Base-by-base conservation (phyloP, 1,140 invertebrate genomes). In the Platyura marginata region DNA sequence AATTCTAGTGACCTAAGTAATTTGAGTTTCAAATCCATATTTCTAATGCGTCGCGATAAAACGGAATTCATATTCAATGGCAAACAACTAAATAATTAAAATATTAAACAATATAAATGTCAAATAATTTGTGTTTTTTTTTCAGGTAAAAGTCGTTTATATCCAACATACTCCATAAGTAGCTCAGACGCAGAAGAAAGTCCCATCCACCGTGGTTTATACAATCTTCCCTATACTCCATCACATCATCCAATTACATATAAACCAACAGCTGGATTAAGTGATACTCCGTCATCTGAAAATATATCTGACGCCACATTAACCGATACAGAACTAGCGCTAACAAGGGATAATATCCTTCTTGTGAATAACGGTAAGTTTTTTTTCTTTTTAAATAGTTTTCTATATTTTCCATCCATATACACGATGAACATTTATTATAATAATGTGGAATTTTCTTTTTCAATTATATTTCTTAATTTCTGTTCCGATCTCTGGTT, bases 101-200 rank as follows among this genome's bases (percentile, higher is more conserved):
- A n/a, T n/a, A n/a, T n/a, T n/a, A n/a, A n/a, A n/a, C n/a, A n/a
- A n/a, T n/a, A n/a, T n/a, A n/a, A n/a, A n/a, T n/a, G n/a, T n/a
- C n/a, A n/a, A n/a, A n/a, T n/a, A n/a, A n/a, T 29, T 29, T 34
- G 11, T 6, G 11, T 34, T 4, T 34, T 34, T 34, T 38, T 38
- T 38, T n/a, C 18, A 38, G 36, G 36, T 21, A 38, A 38, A 38
- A 38, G 18, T 38, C 36, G 36, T 18, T 18, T 38, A 20, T 38
- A 38, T 21, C 36, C 36, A 21, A 20, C 36, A 38, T 38, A 38
- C 19, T 38, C 36, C 11, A 18, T 20, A n/a, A 38, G 36, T 18
- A 38, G 36, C 19, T 38, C 36, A 5, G 34, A 36, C 6, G 15
- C 34, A n/a, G 36, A 38, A n/a, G 36, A 38, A n/a, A 38, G 36